Evolutionary conservation across 2,888 invertebrate species (phyloP).

Genomic region (Hipparchia sbordonii): DNA sequence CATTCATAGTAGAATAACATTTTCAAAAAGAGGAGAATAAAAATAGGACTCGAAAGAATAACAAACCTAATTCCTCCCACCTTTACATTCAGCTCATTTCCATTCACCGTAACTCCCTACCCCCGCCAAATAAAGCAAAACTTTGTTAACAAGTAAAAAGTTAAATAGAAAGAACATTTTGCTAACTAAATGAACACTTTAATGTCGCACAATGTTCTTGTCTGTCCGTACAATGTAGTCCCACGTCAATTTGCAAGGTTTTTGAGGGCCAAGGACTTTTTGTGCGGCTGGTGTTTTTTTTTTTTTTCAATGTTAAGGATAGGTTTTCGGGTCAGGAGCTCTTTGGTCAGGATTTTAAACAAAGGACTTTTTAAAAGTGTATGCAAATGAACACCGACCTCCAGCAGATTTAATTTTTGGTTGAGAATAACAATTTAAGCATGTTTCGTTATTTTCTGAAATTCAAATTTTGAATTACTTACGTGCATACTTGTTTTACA

Average conservation of each 20-base stretch:
- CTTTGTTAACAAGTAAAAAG: slow-evolving; percentile 17
- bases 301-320: slow-evolving; percentile 40
- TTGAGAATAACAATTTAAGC: neutral
- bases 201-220: slow-evolving; percentile 22
- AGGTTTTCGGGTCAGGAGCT: slow-evolving; percentile 30
- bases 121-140: slow-evolving; percentile 7
- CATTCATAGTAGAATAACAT: neutral
- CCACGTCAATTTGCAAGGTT: slow-evolving; percentile 39
- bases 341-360: slow-evolving; percentile 22
- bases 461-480: slow-evolving; percentile 1
- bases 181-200: slow-evolving; percentile 19
- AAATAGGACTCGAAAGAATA: neutral
- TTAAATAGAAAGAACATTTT: slow-evolving; percentile 14
- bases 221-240: slow-evolving; percentile 35
- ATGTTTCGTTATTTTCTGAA: slow-evolving; percentile 1
- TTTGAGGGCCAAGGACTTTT: slow-evolving; percentile 40
- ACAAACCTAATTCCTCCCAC: neutral
- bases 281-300: slow-evolving; percentile 30
- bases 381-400: slow-evolving; percentile 10
- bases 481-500: neutral
- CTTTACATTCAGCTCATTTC: slow-evolving; percentile 15
- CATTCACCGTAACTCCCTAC: slow-evolving; percentile 4
- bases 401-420: neutral
- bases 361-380: slow-evolving; percentile 22
- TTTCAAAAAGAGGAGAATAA: neutral